Conservation (phyloP, 2,113 vertebrate species). For the Pipa parva region DNA sequence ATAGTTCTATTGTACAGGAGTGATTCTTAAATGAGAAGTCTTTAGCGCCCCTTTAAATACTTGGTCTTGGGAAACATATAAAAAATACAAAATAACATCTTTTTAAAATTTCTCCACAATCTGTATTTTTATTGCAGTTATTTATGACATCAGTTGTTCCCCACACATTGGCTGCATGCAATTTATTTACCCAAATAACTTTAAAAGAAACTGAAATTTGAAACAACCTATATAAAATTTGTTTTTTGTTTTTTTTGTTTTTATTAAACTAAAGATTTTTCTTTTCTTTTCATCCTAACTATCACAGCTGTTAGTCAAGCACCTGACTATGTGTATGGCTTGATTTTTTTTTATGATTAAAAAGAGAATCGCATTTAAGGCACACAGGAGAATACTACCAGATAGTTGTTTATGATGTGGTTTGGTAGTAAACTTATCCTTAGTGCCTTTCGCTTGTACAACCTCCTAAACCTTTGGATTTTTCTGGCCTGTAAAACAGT, state of each 20-base stretch:
- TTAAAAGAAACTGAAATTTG: neutral
- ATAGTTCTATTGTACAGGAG: too few species aligned
- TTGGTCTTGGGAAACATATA: too few species aligned
- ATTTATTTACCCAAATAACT: neutral
- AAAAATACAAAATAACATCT: too few species aligned
- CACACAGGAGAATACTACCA: constrained; percentile 12
- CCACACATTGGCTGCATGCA: neutral
- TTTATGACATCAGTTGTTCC: neutral
- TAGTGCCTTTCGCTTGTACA: neutral
- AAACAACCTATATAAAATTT: neutral
- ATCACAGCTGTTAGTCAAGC: constrained; percentile 32
- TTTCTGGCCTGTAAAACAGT: constrained; percentile 24
- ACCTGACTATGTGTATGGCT: constrained; percentile 35
- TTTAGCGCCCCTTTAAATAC: too few species aligned
- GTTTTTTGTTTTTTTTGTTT: too few species aligned
- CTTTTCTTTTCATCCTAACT: constrained; percentile 2
- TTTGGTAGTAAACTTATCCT: constrained; percentile 9
- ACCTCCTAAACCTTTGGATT: neutral
- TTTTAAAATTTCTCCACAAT: too few species aligned
- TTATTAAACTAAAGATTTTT: too few species aligned
- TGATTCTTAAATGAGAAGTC: too few species aligned
- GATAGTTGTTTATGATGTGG: neutral
- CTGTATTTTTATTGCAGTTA: constrained; percentile 3
- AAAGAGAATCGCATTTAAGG: constrained; percentile 12
- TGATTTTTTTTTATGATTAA: constrained; percentile 8